A percentile compares a stretch with the other conserved stretches of the same genome.
These are phyloP conservation scores for Rhinoraja longicauda DNA, from an alignment of 2,797 vertebrate species.

Conservation along the genomic window DNA sequence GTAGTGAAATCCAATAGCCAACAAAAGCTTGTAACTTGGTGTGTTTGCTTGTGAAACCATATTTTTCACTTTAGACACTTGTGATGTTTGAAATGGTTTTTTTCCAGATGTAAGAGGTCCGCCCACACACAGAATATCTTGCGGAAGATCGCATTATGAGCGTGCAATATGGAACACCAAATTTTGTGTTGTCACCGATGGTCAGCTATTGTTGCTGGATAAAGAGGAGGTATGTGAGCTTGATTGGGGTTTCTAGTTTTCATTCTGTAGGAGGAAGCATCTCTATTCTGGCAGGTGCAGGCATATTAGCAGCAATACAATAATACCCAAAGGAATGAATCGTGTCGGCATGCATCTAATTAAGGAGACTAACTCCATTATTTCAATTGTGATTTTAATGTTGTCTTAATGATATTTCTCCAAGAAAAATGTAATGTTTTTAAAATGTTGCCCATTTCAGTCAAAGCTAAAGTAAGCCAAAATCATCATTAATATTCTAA, in stretches of 20 bases:
- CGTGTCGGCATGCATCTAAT: background rate
- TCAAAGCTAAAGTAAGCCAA: background rate
- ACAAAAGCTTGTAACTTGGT: background rate
- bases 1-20: background rate
- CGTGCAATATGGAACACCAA: conserved; percentile 58
- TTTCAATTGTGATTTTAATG: background rate
- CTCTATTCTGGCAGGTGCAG: background rate
- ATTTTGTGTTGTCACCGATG: conserved; percentile 58
- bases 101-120: conserved; percentile 53
- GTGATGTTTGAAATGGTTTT: conserved; percentile 24
- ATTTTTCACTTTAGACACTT: background rate
- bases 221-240: conserved; percentile 60
- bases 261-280: background rate
- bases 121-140: conserved; percentile 54
- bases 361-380: background rate
- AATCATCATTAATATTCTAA: background rate
- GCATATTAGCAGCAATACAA: background rate
- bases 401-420: background rate
- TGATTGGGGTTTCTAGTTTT: background rate
- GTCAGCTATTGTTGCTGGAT: conserved; percentile 62
- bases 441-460: background rate
- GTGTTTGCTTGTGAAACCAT: background rate
- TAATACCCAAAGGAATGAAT: background rate
- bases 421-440: background rate
- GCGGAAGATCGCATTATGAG: conserved; percentile 57